Conservation (phyloP, 2,888 invertebrate species). For the Carabus problematicus region DNA sequence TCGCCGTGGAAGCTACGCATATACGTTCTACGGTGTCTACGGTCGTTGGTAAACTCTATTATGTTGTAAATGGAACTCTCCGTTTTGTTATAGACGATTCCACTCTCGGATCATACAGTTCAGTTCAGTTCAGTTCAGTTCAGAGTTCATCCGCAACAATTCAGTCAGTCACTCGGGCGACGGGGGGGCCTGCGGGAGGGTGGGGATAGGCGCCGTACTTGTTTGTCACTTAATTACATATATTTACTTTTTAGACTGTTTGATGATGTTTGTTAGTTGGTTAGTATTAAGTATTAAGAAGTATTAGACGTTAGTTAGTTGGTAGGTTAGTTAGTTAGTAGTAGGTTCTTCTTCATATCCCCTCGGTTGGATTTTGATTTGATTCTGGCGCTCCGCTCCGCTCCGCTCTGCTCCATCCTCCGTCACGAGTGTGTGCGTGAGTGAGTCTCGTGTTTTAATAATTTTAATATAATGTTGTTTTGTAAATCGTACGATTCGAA, state of each 20-base stretch:
- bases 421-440: too few species aligned
- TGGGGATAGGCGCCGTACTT: neutral
- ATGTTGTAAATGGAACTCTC: constrained; percentile 49
- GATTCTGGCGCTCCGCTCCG: constrained; percentile 9
- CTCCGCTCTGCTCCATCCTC: neutral
- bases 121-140: constrained; percentile 49
- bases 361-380: constrained; percentile 5
- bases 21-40: constrained; percentile 48
- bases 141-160: neutral
- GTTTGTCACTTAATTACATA: neutral
- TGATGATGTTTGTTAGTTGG: neutral
- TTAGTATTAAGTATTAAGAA: too few species aligned
- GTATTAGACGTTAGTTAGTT: too few species aligned
- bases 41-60: constrained; percentile 49
- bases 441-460: too few species aligned
- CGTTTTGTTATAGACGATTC: too few species aligned
- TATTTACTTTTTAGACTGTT: neutral
- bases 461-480: too few species aligned
- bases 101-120: constrained; percentile 38
- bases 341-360: too few species aligned
- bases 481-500: too few species aligned
- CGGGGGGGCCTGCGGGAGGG: neutral
- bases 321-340: too few species aligned
- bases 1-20: constrained; percentile 52
- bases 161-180: constrained; percentile 8